phyloP scores from a whole-genome alignment of 2,113 vertebrate genomes.

The Muntiacus reevesi region DNA sequence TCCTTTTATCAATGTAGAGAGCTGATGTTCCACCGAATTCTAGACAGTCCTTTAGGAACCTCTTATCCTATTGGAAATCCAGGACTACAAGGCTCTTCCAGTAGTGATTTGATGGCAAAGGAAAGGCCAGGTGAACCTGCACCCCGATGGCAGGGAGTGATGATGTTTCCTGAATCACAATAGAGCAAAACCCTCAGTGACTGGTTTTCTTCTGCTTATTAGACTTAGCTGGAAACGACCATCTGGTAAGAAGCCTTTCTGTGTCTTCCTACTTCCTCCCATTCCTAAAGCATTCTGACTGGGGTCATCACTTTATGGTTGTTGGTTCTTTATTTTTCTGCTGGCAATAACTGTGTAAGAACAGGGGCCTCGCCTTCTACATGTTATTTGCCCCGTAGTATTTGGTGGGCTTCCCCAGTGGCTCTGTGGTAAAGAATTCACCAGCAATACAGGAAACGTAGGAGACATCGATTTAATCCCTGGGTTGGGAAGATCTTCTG shows the following conservation, averaged over 20 bases:
- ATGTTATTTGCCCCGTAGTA: rapidly evolving
- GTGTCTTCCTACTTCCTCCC: not conserved
- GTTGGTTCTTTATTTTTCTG: not conserved
- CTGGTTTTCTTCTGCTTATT: not conserved
- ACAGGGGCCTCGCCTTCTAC: not conserved
- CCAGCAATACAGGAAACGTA: not conserved
- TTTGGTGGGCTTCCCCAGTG: not conserved
- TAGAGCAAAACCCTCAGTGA: not conserved
- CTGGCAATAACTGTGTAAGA: not conserved
- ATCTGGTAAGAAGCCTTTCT: not conserved
- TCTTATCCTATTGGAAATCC: not conserved
- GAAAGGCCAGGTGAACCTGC: not conserved
- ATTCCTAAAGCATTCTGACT: not conserved
- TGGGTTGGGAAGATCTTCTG: not conserved
- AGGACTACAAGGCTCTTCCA: not conserved
- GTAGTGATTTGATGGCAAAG: not conserved
- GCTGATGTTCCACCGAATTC: not conserved
- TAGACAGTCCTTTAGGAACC: not conserved
- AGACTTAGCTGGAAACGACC: not conserved
- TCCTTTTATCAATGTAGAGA: not conserved
- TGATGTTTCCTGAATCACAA: not conserved
- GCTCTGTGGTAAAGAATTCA: not conserved
- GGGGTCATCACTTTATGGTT: not conserved
- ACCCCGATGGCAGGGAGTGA: not conserved
- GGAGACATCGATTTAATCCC: not conserved